phyloP scores from a whole-genome alignment of 53 echinoderm and acorn worm species.

The Paracentrotus lividus region DNA sequence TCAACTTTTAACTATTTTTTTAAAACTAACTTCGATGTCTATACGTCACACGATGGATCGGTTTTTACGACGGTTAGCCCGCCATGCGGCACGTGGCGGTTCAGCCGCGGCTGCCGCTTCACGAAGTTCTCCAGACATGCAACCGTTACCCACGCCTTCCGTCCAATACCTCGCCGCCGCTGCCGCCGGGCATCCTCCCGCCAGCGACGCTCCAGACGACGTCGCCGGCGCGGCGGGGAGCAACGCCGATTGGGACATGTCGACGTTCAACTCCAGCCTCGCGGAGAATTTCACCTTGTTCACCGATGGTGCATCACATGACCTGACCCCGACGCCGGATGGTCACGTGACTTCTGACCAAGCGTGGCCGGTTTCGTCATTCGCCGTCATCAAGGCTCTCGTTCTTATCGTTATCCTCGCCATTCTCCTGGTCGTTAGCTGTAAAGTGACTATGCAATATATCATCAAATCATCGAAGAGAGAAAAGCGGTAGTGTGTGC shows the following conservation, averaged over 20 bases:
- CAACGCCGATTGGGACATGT: conserved; percentile 34
- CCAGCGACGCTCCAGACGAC: neutral
- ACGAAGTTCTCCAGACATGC: conserved; percentile 60
- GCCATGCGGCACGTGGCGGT: conserved; percentile 62
- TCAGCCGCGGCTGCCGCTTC: conserved; percentile 24
- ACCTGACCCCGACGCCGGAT: conserved; percentile 62
- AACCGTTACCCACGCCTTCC: conserved; percentile 73
- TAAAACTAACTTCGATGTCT: neutral
- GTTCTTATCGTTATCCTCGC: conserved; percentile 82
- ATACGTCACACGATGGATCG: conserved; percentile 72
- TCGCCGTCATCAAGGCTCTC: conserved; percentile 85
- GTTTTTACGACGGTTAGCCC: conserved; percentile 76
- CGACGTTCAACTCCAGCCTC: conserved; percentile 67
- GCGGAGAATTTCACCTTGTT: conserved; percentile 74
- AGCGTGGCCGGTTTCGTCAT: conserved; percentile 74
- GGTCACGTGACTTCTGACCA: conserved; percentile 60
- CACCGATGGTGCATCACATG: conserved; percentile 71
- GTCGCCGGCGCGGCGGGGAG: neutral
- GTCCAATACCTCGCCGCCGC: conserved; percentile 73
- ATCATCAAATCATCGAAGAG: conserved; percentile 63
- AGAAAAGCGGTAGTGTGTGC: conserved; percentile 53
- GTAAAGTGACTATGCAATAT: conserved; percentile 77
- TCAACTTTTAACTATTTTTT: too few species aligned
- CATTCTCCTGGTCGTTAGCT: conserved; percentile 80
- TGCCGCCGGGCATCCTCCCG: conserved; percentile 27